phyloP scores from a whole-genome alignment of 2,797 vertebrate genomes.

The Melanotaenia boesemani region DNA sequence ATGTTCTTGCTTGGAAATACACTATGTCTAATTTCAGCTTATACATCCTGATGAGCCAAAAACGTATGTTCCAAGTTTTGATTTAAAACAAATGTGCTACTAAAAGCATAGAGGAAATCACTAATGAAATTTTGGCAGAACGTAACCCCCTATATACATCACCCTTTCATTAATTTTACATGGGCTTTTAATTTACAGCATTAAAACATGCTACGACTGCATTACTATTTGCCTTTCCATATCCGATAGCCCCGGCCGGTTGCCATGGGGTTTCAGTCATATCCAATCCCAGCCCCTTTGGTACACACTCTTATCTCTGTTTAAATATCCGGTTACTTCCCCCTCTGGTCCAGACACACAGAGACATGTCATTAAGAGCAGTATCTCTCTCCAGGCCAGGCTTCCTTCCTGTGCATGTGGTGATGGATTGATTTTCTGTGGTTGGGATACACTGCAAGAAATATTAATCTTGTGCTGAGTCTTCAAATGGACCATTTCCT shows the following conservation, averaged over 20 bases:
- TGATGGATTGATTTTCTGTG: slow-evolving; percentile 82
- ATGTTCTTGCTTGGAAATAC: slow-evolving; percentile 45
- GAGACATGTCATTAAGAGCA: slow-evolving; percentile 82
- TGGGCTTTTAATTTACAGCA: slow-evolving; percentile 79
- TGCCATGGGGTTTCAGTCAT: slow-evolving; percentile 78
- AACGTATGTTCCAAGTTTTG: slow-evolving; percentile 58
- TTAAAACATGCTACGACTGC: slow-evolving; percentile 76
- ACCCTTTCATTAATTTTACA: slow-evolving; percentile 71
- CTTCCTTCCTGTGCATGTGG: slow-evolving; percentile 82
- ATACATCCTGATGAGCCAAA: slow-evolving; percentile 58
- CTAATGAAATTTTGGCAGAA: slow-evolving; percentile 73
- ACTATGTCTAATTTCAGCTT: slow-evolving; percentile 62
- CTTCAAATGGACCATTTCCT: slow-evolving; percentile 47
- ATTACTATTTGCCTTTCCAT: slow-evolving; percentile 83
- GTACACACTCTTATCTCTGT: slow-evolving; percentile 86
- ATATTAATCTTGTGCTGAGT: slow-evolving; percentile 49
- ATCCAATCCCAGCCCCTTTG: slow-evolving; percentile 80
- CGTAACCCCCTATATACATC: slow-evolving; percentile 61
- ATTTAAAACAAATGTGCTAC: slow-evolving; percentile 60
- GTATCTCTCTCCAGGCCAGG: slow-evolving; percentile 73
- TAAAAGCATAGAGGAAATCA: slow-evolving; percentile 65
- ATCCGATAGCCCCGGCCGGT: slow-evolving; percentile 74
- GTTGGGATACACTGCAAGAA: slow-evolving; percentile 74
- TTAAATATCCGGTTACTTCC: slow-evolving; percentile 85
- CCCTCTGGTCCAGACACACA: slow-evolving; percentile 78